phyloP scores from a whole-genome alignment of 2,113 vertebrate species.

The Chloropsis cyanopogon region DNA sequence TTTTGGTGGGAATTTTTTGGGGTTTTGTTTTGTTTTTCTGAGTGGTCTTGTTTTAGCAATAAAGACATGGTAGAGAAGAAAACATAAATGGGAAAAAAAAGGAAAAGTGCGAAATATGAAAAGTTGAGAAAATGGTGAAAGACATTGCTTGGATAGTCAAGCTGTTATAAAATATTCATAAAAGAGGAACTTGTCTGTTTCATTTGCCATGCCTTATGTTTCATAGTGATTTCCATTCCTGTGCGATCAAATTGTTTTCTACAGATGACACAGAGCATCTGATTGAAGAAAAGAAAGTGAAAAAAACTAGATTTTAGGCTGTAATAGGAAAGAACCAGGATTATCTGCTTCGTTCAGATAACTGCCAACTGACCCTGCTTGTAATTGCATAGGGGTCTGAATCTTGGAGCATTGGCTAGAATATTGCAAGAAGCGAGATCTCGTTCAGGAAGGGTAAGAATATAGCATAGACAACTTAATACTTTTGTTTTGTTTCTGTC shows the following conservation, averaged over 20 bases:
- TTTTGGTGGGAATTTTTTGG: neutral
- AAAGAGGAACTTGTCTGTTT: neutral
- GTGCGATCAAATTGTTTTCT: neutral
- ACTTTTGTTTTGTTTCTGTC: neutral
- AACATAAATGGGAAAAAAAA: neutral
- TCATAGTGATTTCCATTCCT: neutral
- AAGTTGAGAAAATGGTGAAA: neutral
- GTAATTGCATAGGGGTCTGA: neutral
- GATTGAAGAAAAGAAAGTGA: neutral
- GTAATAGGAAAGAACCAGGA: neutral
- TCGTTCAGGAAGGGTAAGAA: neutral
- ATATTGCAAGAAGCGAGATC: neutral
- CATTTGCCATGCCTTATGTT: neutral
- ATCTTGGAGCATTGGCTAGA: neutral
- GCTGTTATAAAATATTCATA: slow-evolving; percentile 7
- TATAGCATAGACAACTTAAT: neutral
- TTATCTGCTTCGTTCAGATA: neutral
- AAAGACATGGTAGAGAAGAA: neutral
- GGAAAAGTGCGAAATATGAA: neutral
- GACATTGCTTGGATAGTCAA: neutral
- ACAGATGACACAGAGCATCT: neutral
- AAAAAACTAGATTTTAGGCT: neutral
- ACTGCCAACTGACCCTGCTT: neutral
- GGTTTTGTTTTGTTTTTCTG: neutral
- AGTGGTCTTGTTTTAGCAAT: neutral